These are phyloP conservation scores for Papilio polyxenes DNA, from an alignment of 1,140 invertebrate genomes.

Conservation along the genomic window DNA sequence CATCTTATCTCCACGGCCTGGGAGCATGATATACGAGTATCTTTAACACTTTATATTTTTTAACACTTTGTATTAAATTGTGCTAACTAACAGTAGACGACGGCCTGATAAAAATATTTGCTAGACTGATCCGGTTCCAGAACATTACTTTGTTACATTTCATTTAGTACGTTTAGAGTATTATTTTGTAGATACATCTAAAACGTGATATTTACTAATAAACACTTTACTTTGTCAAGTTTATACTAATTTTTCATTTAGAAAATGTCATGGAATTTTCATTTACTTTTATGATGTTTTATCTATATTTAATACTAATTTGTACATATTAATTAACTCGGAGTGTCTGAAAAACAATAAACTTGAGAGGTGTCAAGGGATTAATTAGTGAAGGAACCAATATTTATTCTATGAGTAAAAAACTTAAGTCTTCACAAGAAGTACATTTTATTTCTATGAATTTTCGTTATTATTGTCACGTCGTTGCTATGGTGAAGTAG, in stretches of 20 bases:
- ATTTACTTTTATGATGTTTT: not conserved
- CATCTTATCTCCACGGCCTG: not conserved
- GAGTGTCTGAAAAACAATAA: no score
- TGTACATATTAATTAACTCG: no score
- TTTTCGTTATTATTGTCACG: no score
- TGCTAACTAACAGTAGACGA: conserved; percentile 2
- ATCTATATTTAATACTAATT: no score
- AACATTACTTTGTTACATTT: not conserved
- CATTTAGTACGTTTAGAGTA: not conserved
- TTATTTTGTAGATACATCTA: not conserved
- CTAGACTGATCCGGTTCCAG: conserved; percentile 32
- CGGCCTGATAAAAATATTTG: conserved; percentile 33
- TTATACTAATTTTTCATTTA: conserved; percentile 10
- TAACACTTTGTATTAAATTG: conserved; percentile 20
- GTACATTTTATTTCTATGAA: no score
- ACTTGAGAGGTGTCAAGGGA: no score
- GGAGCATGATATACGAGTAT: conserved; percentile 29
- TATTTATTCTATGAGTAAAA: no score
- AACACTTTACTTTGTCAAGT: conserved; percentile 5
- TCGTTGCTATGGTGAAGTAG: not conserved
- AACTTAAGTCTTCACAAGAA: no score
- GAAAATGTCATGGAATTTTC: not conserved
- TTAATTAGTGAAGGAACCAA: no score
- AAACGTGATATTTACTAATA: not conserved
- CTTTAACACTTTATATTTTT: no score